These are phyloP conservation scores for Ectropis crepuscularia DNA, from an alignment of 2,888 invertebrate species.

Conservation along the genomic window DNA sequence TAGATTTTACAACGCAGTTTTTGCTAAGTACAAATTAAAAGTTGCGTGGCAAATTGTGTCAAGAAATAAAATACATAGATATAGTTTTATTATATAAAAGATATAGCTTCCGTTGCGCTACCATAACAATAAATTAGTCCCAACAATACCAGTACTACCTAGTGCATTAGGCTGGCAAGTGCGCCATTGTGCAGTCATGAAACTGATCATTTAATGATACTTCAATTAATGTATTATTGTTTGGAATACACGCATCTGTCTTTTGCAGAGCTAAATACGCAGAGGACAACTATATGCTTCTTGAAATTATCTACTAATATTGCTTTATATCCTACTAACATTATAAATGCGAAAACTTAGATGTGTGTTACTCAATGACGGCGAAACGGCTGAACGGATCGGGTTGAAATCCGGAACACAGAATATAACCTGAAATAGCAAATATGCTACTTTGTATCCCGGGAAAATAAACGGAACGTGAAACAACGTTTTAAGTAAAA, in stretches of 20 bases:
- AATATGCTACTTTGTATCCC: too few relatives aligned
- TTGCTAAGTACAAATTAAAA: background rate
- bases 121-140: constrained; percentile 11
- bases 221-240: constrained; percentile 13
- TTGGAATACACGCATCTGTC: constrained; percentile 10
- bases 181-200: constrained; percentile 18
- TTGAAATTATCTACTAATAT: too few relatives aligned
- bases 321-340: too few relatives aligned
- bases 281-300: background rate
- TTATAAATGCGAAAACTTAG: too few relatives aligned
- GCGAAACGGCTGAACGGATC: too few relatives aligned
- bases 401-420: too few relatives aligned
- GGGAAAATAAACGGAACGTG: too few relatives aligned
- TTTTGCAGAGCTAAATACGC: background rate
- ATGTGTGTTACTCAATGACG: too few relatives aligned
- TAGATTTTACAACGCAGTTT: background rate
- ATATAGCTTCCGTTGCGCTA: constrained; percentile 8
- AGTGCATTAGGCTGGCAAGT: constrained; percentile 4
- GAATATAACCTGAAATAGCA: too few relatives aligned
- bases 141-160: background rate
- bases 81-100: background rate
- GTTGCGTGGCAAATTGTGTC: background rate
- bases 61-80: too few relatives aligned
- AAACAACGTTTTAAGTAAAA: too few relatives aligned
- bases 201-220: constrained; percentile 12